These are phyloP conservation scores for Dynastes tityus DNA, from an alignment of 2,888 invertebrate genomes.

Conservation along the genomic window DNA sequence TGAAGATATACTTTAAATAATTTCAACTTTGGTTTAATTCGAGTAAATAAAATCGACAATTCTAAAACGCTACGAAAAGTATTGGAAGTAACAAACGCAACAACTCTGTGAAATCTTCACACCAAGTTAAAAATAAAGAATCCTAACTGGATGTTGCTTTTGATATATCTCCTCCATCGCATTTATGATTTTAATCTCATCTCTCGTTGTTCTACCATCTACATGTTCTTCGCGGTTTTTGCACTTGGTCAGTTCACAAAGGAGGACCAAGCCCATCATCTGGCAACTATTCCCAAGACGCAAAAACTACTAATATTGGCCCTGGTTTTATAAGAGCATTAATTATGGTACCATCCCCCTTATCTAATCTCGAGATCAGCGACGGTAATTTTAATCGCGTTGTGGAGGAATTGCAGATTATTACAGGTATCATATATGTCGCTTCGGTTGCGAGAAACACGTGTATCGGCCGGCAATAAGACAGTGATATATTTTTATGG, in stretches of 20 bases:
- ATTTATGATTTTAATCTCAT: too few species aligned
- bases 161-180: too few species aligned
- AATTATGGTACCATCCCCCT: conserved; percentile 53
- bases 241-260: too few species aligned
- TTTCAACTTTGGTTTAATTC: too few species aligned
- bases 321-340: conserved; percentile 53
- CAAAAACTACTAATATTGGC: conserved; percentile 42
- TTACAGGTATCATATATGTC: conserved; percentile 56
- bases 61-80: too few species aligned
- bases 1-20: too few species aligned
- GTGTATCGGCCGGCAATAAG: conserved; percentile 52
- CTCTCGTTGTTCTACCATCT: not conserved
- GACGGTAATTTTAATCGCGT: conserved; percentile 56
- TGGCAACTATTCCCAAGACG: conserved; percentile 12
- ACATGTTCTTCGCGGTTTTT: not conserved
- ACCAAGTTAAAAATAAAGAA: too few species aligned
- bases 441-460: conserved; percentile 48
- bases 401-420: conserved; percentile 53
- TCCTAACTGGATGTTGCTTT: too few species aligned
- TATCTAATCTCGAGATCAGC: conserved; percentile 57
- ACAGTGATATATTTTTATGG: conserved; percentile 58
- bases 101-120: too few species aligned
- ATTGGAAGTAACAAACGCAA: too few species aligned
- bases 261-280: too few species aligned
- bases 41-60: too few species aligned